Conservation (phyloP, 2,888 invertebrate genomes). For the Oscheius myriophilus region DNA sequence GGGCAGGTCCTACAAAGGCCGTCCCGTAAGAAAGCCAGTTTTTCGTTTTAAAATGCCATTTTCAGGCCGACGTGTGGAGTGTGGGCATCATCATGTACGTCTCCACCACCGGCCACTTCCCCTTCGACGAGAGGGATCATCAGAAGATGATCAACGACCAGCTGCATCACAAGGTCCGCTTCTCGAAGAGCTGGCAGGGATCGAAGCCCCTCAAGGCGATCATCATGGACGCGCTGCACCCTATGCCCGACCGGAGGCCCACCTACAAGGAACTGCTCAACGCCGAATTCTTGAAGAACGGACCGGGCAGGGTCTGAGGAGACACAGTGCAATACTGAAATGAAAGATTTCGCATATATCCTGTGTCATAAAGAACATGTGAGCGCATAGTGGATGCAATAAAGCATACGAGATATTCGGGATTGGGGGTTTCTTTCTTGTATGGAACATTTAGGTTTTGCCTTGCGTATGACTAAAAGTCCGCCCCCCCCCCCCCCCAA, state of each 20-base stretch:
- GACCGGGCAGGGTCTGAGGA: no score
- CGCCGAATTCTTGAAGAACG: constrained; percentile 58
- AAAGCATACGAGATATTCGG: no score
- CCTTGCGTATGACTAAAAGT: no score
- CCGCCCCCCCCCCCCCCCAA: no score
- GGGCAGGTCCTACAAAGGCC: constrained; percentile 5
- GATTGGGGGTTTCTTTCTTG: no score
- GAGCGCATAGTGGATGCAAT: no score
- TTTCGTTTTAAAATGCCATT: neutral
- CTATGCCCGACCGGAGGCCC: constrained; percentile 52
- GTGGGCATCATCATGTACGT: constrained; percentile 82
- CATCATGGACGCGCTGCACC: constrained; percentile 57
- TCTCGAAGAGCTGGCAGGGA: constrained; percentile 34
- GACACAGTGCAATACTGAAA: no score
- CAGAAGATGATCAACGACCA: constrained; percentile 48
- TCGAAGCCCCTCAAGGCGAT: constrained; percentile 43
- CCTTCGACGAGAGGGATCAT: no score
- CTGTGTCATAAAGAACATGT: no score
- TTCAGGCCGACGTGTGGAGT: constrained; percentile 81
- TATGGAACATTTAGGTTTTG: no score
- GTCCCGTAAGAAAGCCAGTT: constrained; percentile 1
- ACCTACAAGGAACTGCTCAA: constrained; percentile 45
- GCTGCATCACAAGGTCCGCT: constrained; percentile 33
- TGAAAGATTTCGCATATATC: no score
- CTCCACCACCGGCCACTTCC: constrained; percentile 75